Percentiles rank a stretch among this genome's conserved stretches.
Conservation (phyloP, 2,888 invertebrate genomes). For the Sminthurides aquaticus region DNA sequence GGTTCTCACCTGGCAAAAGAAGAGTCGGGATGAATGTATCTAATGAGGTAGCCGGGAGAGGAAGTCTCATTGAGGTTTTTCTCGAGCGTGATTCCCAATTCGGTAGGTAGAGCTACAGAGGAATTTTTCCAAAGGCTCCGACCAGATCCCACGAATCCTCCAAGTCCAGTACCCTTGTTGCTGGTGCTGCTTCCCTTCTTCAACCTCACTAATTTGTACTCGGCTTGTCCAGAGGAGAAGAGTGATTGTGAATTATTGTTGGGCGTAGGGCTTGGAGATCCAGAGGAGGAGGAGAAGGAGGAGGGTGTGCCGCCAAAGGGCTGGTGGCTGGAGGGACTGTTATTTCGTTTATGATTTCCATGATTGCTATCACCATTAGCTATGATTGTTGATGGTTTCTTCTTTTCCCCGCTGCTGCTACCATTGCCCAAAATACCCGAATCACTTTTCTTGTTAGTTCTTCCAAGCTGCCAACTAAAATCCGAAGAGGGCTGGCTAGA, state of each 20-base stretch:
- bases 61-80: slow-evolving; percentile 56
- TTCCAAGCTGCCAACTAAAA: no score
- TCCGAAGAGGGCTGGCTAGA: no score
- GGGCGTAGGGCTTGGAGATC: no score
- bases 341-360: neutral
- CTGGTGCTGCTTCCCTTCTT: slow-evolving; percentile 21
- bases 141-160: neutral
- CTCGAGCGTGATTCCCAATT: slow-evolving; percentile 43
- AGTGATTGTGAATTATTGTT: slow-evolving; percentile 4
- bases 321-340: no score
- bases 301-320: neutral
- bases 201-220: slow-evolving; percentile 39
- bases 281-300: neutral
- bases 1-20: slow-evolving; percentile 51
- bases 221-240: slow-evolving; percentile 11
- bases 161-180: no score
- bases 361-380: neutral
- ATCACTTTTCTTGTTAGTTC: neutral
- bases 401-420: neutral
- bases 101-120: neutral
- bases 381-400: neutral
- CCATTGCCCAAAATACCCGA: neutral
- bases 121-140: neutral
- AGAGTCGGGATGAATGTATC: slow-evolving; percentile 51
- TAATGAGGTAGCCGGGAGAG: slow-evolving; percentile 49